Percentiles rank a stretch among this genome's conserved stretches.
phyloP scores from a whole-genome alignment of 92 coral and sea anemone species.

The Paragorgia papillata region DNA sequence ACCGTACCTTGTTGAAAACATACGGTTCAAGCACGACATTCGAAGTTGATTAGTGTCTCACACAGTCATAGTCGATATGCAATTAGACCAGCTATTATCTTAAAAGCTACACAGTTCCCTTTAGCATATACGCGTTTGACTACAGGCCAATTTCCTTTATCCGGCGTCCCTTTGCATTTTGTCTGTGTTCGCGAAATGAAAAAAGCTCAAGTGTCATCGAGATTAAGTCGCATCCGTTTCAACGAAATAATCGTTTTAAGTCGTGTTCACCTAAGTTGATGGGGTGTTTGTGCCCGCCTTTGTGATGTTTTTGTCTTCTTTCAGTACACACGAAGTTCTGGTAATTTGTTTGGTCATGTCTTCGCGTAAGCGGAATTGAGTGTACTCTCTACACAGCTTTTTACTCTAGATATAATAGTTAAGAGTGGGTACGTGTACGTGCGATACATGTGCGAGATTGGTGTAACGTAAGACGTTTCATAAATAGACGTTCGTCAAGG shows the following conservation, averaged over 20 bases:
- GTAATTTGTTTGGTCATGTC: too few relatives aligned
- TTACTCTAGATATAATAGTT: too few relatives aligned
- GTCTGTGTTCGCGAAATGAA: not conserved
- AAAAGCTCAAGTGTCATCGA: not conserved
- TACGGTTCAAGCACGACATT: not conserved
- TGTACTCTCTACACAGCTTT: too few relatives aligned
- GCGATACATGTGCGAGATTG: too few relatives aligned
- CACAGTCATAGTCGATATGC: not conserved
- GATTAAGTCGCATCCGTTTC: not conserved
- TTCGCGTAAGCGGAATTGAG: too few relatives aligned
- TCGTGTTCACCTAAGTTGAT: not conserved
- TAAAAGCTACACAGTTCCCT: not conserved
- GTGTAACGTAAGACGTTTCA: too few relatives aligned
- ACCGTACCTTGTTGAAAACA: not conserved
- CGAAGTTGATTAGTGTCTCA: too few relatives aligned
- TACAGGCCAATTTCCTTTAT: constrained; percentile 1
- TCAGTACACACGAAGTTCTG: too few relatives aligned
- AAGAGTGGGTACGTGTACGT: too few relatives aligned
- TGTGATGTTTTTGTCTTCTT: not conserved
- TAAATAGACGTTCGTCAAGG: too few relatives aligned
- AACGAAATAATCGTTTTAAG: not conserved
- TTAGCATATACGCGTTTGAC: not conserved
- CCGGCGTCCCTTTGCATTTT: not conserved
- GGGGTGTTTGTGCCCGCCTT: not conserved
- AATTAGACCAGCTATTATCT: not conserved